A percentile compares a stretch with the other conserved stretches of the same genome.
phyloP scores from a whole-genome alignment of 1,140 invertebrate species.

The Marisa cornuarietis region DNA sequence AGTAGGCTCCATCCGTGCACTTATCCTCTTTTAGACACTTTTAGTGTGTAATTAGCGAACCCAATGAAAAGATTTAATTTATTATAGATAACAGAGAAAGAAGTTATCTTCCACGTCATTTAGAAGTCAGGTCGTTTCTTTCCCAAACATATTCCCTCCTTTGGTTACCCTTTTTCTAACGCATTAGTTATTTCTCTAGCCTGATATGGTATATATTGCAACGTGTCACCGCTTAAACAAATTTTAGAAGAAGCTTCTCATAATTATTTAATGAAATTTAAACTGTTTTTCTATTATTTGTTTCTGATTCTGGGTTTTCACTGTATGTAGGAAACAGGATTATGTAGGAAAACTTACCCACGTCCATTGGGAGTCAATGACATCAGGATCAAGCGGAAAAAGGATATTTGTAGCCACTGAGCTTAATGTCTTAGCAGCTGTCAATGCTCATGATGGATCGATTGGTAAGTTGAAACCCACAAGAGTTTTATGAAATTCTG shows the following conservation, averaged over 20 bases:
- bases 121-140: too few relatives aligned
- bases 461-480: slow-evolving; percentile 40
- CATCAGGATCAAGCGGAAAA: slow-evolving; percentile 74
- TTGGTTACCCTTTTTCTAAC: neutral
- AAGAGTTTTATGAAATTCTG: too few relatives aligned
- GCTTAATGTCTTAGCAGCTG: slow-evolving; percentile 85
- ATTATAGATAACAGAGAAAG: too few relatives aligned
- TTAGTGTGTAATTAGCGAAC: neutral
- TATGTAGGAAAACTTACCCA: slow-evolving; percentile 85
- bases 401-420: slow-evolving; percentile 87
- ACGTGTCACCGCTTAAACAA: neutral
- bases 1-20: neutral
- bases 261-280: neutral
- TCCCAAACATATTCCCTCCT: neutral
- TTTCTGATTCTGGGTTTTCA: slow-evolving; percentile 45
- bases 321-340: slow-evolving; percentile 78
- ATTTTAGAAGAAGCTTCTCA: neutral
- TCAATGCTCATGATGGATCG: slow-evolving; percentile 83
- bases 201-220: neutral
- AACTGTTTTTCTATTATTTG: slow-evolving; percentile 11
- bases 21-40: neutral
- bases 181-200: neutral
- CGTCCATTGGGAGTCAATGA: slow-evolving; percentile 76
- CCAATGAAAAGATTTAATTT: too few relatives aligned
- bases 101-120: too few relatives aligned